phyloP scores from a whole-genome alignment of 64 coral and sea anemone species.

The Stichodactyla helianthus region DNA sequence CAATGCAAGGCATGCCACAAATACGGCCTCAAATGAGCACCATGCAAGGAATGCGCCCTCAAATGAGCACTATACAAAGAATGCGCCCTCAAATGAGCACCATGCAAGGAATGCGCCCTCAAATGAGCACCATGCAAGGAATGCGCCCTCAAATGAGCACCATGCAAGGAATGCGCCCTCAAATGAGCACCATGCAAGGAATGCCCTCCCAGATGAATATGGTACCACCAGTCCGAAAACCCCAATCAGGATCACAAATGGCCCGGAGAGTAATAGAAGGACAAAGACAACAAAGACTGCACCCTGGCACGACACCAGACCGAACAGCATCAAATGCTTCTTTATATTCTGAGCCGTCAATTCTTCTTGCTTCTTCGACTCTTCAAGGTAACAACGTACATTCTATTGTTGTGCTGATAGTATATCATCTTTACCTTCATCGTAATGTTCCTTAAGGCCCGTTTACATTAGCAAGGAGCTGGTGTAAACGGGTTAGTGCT shows the following conservation, averaged over 20 bases:
- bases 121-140: not conserved
- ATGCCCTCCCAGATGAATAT: not conserved
- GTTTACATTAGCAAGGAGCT: too few relatives aligned
- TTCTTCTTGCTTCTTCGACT: not conserved
- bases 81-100: constrained; percentile 20
- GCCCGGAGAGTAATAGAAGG: not conserved
- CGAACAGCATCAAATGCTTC: not conserved
- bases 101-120: constrained; percentile 15
- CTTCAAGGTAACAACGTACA: not conserved
- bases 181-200: constrained; percentile 5
- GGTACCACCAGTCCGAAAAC: not conserved
- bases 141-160: constrained; percentile 6
- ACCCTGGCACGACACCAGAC: not conserved
- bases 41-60: constrained; percentile 21
- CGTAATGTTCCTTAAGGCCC: too few relatives aligned
- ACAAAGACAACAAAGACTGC: not conserved
- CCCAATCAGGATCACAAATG: not conserved
- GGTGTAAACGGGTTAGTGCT: too few relatives aligned
- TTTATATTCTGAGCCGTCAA: not conserved
- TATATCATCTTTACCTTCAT: too few relatives aligned
- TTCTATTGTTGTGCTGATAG: too few relatives aligned
- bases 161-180: constrained; percentile 5
- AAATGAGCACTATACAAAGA: constrained; percentile 4
- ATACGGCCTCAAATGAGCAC: constrained; percentile 19
- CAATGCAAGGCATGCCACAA: not conserved